Conservation (phyloP, 2,888 invertebrate genomes). For the Chymomyza amoena region DNA sequence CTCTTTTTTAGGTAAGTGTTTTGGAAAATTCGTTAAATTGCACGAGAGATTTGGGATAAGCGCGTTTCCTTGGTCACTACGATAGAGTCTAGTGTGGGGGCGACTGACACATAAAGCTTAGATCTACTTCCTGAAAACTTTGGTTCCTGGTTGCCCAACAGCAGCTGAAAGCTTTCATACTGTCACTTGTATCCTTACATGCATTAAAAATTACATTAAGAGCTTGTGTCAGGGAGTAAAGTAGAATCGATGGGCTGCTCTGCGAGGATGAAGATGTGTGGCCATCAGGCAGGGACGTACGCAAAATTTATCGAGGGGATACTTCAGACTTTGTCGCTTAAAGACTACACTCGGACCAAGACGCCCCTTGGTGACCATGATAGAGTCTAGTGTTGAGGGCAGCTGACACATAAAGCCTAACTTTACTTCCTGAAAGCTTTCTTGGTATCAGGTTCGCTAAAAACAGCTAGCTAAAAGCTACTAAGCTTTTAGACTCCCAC, state of each 20-base stretch:
- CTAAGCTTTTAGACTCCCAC: no score
- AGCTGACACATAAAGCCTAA: no score
- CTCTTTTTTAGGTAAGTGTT: constrained; percentile 45
- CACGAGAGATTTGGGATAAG: constrained; percentile 62
- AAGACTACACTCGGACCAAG: no score
- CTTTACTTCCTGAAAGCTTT: no score
- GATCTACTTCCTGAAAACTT: not conserved
- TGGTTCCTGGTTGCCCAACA: not conserved
- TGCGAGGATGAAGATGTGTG: constrained; percentile 46
- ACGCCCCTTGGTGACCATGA: no score
- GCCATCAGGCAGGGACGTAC: constrained; percentile 14
- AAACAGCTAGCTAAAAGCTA: no score
- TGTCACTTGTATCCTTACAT: constrained; percentile 58
- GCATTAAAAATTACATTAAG: constrained; percentile 74
- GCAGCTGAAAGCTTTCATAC: not conserved
- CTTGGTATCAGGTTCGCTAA: no score
- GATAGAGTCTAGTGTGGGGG: not conserved
- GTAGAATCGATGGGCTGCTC: constrained; percentile 20
- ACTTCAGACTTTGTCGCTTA: no score
- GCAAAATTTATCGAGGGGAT: not conserved
- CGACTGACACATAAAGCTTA: no score
- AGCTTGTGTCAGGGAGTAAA: constrained; percentile 38
- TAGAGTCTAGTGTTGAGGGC: no score
- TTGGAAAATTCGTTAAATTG: constrained; percentile 62
- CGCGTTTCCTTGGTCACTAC: not conserved